Conservation (phyloP, 2,888 invertebrate genomes). For the Stictocephala bisonia region DNA sequence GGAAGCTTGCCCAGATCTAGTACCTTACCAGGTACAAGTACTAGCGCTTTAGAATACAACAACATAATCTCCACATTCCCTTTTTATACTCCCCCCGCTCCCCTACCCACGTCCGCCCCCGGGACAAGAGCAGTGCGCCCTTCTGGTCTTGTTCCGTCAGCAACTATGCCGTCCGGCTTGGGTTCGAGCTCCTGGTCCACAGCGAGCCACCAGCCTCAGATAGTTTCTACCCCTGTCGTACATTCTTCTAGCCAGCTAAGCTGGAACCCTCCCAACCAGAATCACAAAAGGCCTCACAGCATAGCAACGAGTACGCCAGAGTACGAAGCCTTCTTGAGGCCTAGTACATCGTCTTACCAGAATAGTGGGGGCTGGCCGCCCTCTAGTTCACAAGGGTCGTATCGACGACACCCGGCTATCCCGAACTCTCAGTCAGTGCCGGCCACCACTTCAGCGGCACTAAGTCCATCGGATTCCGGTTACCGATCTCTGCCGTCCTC, state of each 20-base stretch:
- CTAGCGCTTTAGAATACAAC: slow-evolving; percentile 58
- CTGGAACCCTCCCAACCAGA: slow-evolving; percentile 46
- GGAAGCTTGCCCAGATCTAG: background rate
- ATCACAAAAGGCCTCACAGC: slow-evolving; percentile 70
- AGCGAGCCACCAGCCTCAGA: slow-evolving; percentile 60
- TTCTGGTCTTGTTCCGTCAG: slow-evolving; percentile 41
- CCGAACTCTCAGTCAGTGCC: slow-evolving; percentile 63
- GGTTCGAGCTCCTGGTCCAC: slow-evolving; percentile 17
- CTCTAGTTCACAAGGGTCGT: slow-evolving; percentile 52
- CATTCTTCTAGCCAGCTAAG: slow-evolving; percentile 50
- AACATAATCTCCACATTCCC: slow-evolving; percentile 66
- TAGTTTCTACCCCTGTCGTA: slow-evolving; percentile 60
- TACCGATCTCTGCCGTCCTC: slow-evolving; percentile 71
- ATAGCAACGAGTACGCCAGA: slow-evolving; percentile 68
- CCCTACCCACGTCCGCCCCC: slow-evolving; percentile 61
- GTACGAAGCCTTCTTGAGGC: slow-evolving; percentile 48
- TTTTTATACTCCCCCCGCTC: slow-evolving; percentile 69
- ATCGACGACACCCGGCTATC: slow-evolving; percentile 59
- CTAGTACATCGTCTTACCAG: slow-evolving; percentile 57
- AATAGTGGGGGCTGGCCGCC: slow-evolving; percentile 59
- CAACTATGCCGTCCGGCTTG: slow-evolving; percentile 46
- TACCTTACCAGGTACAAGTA: slow-evolving; percentile 57
- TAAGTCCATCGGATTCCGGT: slow-evolving; percentile 67
- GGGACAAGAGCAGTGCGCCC: slow-evolving; percentile 45
- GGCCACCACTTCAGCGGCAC: slow-evolving; percentile 57